Evolutionary conservation across 2,113 vertebrate genomes (phyloP).

Genomic region (Macrotis lagotis): DNA sequence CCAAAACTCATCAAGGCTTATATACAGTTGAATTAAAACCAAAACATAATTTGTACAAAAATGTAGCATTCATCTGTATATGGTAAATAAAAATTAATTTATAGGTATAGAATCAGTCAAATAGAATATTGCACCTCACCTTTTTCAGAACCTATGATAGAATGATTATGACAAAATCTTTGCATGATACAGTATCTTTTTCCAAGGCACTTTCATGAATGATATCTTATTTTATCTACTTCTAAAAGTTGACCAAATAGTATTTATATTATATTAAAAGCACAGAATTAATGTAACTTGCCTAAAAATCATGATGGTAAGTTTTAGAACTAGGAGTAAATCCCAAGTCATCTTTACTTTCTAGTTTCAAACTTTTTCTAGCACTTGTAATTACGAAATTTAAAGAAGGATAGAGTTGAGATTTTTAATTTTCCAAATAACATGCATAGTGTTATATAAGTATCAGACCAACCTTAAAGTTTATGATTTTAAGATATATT

Average conservation of each 20-base stretch:
- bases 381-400: not conserved
- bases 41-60: not conserved
- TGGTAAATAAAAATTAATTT: not conserved
- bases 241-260: not conserved
- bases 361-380: not conserved
- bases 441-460: not conserved
- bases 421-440: not conserved
- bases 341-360: not conserved
- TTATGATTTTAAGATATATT: not conserved
- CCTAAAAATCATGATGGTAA: not conserved
- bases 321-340: not conserved
- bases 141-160: not conserved
- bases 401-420: not conserved
- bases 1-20: not conserved
- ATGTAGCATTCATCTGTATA: not conserved
- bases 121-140: not conserved
- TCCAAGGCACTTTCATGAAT: not conserved
- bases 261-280: not conserved
- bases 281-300: not conserved
- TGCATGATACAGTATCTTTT: not conserved
- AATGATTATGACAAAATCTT: not conserved
- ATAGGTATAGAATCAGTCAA: not conserved
- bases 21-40: not conserved
- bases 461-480: not conserved
- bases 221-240: not conserved